Evolutionary conservation across 2,888 invertebrate species (phyloP).

Genomic region (Bombyx huttoni): DNA sequence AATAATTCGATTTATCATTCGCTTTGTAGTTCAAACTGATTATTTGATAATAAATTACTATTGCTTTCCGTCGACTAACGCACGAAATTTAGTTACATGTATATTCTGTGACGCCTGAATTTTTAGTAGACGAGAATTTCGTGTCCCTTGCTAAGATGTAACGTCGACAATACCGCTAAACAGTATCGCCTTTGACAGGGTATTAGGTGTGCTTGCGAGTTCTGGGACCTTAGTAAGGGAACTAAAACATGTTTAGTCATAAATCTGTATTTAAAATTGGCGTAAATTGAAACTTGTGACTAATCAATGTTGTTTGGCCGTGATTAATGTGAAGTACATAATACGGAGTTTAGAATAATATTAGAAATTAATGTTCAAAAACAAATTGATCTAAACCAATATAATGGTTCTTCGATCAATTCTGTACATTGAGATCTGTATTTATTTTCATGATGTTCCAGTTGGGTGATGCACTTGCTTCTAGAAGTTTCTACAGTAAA

Average conservation of each 20-base stretch:
- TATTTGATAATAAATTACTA: neutral
- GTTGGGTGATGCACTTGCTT: neutral
- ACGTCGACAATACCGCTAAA: constrained; percentile 25
- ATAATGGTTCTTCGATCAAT: too few relatives aligned
- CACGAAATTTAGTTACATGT: too few relatives aligned
- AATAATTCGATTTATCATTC: neutral
- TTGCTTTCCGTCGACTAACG: too few relatives aligned
- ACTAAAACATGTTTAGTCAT: neutral
- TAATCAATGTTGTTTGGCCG: neutral
- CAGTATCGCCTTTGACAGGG: constrained; percentile 9
- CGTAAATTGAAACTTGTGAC: neutral
- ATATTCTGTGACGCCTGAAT: too few relatives aligned
- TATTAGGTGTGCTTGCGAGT: constrained; percentile 2
- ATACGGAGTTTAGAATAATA: too few relatives aligned
- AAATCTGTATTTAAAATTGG: neutral
- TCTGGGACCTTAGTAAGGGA: constrained; percentile 5
- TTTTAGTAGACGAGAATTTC: constrained; percentile 7
- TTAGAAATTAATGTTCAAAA: too few relatives aligned
- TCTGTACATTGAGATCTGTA: too few relatives aligned
- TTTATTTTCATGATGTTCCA: neutral
- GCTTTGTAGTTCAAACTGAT: neutral
- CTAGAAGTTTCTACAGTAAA: neutral
- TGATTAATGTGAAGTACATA: neutral
- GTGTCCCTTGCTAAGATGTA: constrained; percentile 18
- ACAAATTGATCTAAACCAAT: too few relatives aligned